Base-by-base conservation (phyloP, 2,888 invertebrate species). In the Mantis religiosa region DNA sequence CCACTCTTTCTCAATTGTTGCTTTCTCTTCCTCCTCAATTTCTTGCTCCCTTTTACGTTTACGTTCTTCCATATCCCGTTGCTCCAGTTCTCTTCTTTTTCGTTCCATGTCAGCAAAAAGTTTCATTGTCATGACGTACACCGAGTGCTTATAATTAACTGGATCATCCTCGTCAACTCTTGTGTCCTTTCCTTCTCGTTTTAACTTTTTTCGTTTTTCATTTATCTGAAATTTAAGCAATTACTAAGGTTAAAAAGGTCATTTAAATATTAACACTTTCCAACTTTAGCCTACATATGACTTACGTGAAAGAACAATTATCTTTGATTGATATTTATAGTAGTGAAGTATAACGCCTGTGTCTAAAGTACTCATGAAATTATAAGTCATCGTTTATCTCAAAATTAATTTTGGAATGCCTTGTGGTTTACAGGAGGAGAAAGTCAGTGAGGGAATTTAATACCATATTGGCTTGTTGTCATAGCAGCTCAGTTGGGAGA, bases 61-160 rank as follows among this genome's bases (percentile, higher is more conserved):
- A 88, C 98, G 95, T 92, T 98, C 98, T 92, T 99, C 98, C 94
- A 97, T 97, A 91, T 98, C 98, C 85, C 98, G 95, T 25, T 96
- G 96, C 91, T 98, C 98, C 86, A 98, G 94, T 92, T 98, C 97
- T 92, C 98, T 96, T 85, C 95, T 95, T 93, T 98, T 97, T 88
- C 98, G 95, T 92, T 99, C 99, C 96, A 99, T 97, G 92, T 99
- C 99, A 87, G 99, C 99, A 93, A 96, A 96, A 90, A 98, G 95
- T 94, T 99, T 99, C 98, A 99, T 99, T 20, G 99, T 99, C 96
- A 99, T 97, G n/a, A 99, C 98, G 94, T 99, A 99, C 87, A 99
- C 95, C 4, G 99, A 97, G 93, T 98, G 98, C 93, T 97, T 97
- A 92, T 97, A 97, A 92, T 97, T 97, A 87, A 94, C 95, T 28